These are phyloP conservation scores for Poeciliopsis prolifica DNA, from an alignment of 2,113 vertebrate species.

Conservation along the genomic window DNA sequence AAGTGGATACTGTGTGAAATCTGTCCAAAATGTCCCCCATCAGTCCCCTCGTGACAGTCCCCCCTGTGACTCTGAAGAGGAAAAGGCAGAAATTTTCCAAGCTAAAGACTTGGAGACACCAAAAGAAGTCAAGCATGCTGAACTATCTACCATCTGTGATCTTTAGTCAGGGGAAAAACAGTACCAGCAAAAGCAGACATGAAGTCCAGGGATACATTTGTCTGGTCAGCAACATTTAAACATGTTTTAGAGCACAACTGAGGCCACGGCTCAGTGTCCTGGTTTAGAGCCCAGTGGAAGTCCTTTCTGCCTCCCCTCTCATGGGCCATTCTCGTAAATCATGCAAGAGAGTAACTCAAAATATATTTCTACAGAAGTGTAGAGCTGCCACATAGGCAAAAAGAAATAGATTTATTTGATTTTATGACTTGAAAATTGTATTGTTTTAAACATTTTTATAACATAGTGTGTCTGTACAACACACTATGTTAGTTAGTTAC, in stretches of 20 bases:
- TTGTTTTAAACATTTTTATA: background rate
- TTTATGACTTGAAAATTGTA: background rate
- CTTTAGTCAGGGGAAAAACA: background rate
- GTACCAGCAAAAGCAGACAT: conserved; percentile 24
- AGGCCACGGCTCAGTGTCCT: conserved; percentile 32
- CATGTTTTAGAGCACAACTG: conserved; percentile 43
- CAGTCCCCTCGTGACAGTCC: too few relatives aligned
- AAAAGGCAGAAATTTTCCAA: background rate
- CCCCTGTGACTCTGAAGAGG: background rate
- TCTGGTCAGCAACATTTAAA: conserved; percentile 40
- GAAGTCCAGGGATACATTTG: conserved; percentile 14
- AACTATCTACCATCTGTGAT: conserved; percentile 29
- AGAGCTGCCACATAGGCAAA: background rate
- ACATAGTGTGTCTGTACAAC: background rate
- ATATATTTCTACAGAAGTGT: background rate
- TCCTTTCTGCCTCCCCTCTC: conserved; percentile 10
- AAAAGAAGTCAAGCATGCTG: background rate
- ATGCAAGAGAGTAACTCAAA: conserved; percentile 12
- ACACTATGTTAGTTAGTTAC: background rate
- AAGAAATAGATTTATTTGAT: background rate
- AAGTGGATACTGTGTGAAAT: background rate
- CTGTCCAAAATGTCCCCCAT: background rate
- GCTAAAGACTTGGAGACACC: conserved; percentile 15
- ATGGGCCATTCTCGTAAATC: conserved; percentile 55
- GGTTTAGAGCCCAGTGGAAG: conserved; percentile 33